Conservation (phyloP, 2,888 invertebrate genomes). For the Hypercompe scribonia region DNA sequence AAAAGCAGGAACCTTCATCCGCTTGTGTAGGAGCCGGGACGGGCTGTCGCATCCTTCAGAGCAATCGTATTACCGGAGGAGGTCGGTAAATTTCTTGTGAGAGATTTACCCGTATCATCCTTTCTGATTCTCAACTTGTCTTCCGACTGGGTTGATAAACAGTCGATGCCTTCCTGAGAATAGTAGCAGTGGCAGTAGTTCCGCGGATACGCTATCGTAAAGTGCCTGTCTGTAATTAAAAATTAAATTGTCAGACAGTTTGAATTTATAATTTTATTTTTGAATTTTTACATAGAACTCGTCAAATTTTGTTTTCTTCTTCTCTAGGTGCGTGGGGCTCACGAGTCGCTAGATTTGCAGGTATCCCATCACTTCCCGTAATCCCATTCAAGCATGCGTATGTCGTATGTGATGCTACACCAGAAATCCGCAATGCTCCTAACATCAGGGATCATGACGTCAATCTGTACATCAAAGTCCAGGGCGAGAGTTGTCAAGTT, state of each 20-base stretch:
- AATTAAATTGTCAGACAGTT: neutral
- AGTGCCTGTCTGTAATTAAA: neutral
- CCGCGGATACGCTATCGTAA: too few species aligned
- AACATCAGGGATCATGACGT: constrained; percentile 95
- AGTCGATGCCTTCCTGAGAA: neutral
- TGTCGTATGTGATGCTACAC: constrained; percentile 92
- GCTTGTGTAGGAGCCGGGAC: neutral
- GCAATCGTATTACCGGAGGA: neutral
- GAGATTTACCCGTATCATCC: too few species aligned
- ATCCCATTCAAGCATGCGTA: constrained; percentile 96
- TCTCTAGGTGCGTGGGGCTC: constrained; percentile 90
- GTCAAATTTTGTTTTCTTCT: neutral
- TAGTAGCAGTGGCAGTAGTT: neutral
- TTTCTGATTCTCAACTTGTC: neutral
- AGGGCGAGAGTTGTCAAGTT: constrained; percentile 93
- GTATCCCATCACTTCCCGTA: constrained; percentile 90
- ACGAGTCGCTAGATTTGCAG: constrained; percentile 89
- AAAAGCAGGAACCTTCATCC: neutral
- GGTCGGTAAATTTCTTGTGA: neutral
- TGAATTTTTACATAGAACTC: neutral
- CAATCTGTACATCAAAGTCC: constrained; percentile 93
- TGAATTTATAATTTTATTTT: too few species aligned
- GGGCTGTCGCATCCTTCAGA: neutral
- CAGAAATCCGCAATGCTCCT: constrained; percentile 91
- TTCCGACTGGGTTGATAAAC: neutral